Conservation (phyloP, 2,888 invertebrate genomes). For the Brenthis hecate region DNA sequence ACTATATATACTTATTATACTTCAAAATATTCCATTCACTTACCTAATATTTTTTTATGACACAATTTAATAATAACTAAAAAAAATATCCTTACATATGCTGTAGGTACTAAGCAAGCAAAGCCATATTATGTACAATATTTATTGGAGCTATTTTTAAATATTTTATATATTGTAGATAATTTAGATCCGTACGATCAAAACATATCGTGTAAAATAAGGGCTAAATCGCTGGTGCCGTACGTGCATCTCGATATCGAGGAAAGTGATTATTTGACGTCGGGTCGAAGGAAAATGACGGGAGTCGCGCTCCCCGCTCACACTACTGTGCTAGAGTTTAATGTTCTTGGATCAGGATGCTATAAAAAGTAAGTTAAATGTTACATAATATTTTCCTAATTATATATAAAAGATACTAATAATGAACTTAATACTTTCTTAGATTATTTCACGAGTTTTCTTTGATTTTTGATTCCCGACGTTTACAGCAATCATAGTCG, state of each 20-base stretch:
- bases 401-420: slow-evolving; percentile 39
- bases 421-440: no score
- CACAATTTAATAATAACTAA: no score
- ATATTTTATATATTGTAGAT: slow-evolving; percentile 51
- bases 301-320: slow-evolving; percentile 69
- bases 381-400: not conserved
- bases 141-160: not conserved
- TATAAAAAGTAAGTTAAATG: slow-evolving; percentile 67
- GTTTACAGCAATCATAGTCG: no score
- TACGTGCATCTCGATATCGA: slow-evolving; percentile 87
- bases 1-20: no score
- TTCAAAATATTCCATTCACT: no score
- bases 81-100: no score
- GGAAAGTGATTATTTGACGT: slow-evolving; percentile 84
- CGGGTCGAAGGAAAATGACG: slow-evolving; percentile 66
- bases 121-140: no score
- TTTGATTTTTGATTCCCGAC: no score
- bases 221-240: slow-evolving; percentile 84
- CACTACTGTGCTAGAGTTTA: slow-evolving; percentile 84
- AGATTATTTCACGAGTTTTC: no score
- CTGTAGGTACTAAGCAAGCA: no score
- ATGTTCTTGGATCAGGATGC: slow-evolving; percentile 84
- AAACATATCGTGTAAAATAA: slow-evolving; percentile 77
- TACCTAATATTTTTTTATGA: no score
- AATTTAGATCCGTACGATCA: slow-evolving; percentile 79